Percentiles rank a stretch among this genome's conserved stretches.
Evolutionary conservation across 1,140 invertebrate genomes (phyloP).

Genomic region (Sinonovacula constricta): DNA sequence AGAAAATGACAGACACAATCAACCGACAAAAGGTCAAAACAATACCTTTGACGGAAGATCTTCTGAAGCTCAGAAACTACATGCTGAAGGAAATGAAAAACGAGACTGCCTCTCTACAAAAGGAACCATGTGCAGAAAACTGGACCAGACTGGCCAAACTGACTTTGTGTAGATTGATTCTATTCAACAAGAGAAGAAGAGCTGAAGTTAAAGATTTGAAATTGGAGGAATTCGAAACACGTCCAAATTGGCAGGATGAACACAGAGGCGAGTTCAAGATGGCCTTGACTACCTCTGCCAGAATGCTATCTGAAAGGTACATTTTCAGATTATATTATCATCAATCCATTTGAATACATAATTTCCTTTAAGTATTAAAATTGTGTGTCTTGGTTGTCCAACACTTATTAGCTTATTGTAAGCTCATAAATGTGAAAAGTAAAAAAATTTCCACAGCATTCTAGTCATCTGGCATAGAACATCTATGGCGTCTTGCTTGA

Average conservation of each 20-base stretch:
- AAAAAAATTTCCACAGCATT: no score
- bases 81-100: not conserved
- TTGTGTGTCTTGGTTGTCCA: no score
- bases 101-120: not conserved
- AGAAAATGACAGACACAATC: not conserved
- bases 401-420: no score
- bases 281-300: not conserved
- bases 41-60: conserved; percentile 37
- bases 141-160: not conserved
- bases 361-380: no score
- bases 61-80: conserved; percentile 3
- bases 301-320: not conserved
- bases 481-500: no score
- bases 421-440: no score
- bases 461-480: no score
- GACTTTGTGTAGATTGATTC: not conserved
- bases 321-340: not conserved
- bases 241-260: not conserved
- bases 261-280: not conserved
- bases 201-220: not conserved
- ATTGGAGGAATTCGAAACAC: not conserved
- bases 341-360: no score
- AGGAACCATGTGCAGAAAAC: not conserved
- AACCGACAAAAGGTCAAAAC: conserved; percentile 15
- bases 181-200: not conserved